Percentiles rank a stretch among this genome's conserved stretches.
Conservation (phyloP, 2,888 invertebrate genomes). For the Iphiclides podalirius region DNA sequence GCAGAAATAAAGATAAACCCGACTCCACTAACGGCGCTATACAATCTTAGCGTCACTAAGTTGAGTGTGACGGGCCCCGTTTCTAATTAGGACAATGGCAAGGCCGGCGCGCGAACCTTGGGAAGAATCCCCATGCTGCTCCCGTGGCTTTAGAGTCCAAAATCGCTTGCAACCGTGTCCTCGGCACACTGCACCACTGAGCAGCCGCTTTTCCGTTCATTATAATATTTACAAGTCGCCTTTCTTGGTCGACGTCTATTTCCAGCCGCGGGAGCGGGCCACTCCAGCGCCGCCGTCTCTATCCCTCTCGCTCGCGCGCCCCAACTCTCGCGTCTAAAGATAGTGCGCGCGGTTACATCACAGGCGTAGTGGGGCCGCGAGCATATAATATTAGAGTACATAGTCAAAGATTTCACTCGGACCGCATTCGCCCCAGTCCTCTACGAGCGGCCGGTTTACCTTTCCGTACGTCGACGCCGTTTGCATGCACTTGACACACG, state of each 20-base stretch:
- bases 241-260: slow-evolving; percentile 82
- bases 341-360: slow-evolving; percentile 75
- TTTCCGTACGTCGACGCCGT: slow-evolving; percentile 51
- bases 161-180: slow-evolving; percentile 57
- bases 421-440: slow-evolving; percentile 69
- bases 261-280: slow-evolving; percentile 67
- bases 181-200: slow-evolving; percentile 79
- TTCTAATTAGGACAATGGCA: slow-evolving; percentile 22
- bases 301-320: slow-evolving; percentile 54
- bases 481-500: slow-evolving; percentile 26
- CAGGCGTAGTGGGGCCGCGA: slow-evolving; percentile 69
- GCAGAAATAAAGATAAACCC: slow-evolving; percentile 9
- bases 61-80: slow-evolving; percentile 14
- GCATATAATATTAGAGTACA: slow-evolving; percentile 79
- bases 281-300: slow-evolving; percentile 58
- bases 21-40: neutral
- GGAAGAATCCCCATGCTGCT: slow-evolving; percentile 27
- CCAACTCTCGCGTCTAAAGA: slow-evolving; percentile 59
- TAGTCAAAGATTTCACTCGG: slow-evolving; percentile 75
- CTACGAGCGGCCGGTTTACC: slow-evolving; percentile 57
- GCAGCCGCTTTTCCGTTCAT: slow-evolving; percentile 69
- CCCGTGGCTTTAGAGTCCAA: slow-evolving; percentile 39
- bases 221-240: slow-evolving; percentile 80
- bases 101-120: slow-evolving; percentile 12
- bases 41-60: neutral